A percentile compares a stretch with the other conserved stretches of the same genome.
Conservation (phyloP, 2,888 invertebrate species). For the Zeuzera pyrina region DNA sequence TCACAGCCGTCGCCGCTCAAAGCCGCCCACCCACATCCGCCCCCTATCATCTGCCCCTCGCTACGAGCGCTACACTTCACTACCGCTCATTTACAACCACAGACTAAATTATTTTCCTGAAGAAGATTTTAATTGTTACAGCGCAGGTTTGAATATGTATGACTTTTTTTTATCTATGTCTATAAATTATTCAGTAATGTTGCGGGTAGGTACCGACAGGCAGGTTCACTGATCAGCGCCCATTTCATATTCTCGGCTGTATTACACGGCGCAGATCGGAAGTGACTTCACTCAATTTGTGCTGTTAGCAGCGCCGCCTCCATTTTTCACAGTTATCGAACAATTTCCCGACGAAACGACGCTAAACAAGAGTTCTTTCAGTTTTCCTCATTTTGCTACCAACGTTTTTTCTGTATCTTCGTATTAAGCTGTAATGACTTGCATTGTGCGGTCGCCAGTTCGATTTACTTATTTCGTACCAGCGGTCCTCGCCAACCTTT, state of each 20-base stretch:
- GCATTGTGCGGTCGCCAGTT: no score
- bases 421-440: no score
- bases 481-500: no score
- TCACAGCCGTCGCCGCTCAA: constrained; percentile 39
- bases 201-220: no score
- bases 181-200: constrained; percentile 6
- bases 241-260: constrained; percentile 31
- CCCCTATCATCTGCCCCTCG: constrained; percentile 9
- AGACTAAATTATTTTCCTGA: constrained; percentile 14
- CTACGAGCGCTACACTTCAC: neutral
- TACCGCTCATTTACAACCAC: constrained; percentile 16
- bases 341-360: constrained; percentile 38
- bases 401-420: constrained; percentile 4
- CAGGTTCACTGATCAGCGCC: no score
- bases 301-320: constrained; percentile 45
- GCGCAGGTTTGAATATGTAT: no score
- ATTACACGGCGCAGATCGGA: constrained; percentile 15
- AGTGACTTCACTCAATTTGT: constrained; percentile 60
- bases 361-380: constrained; percentile 46
- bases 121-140: neutral
- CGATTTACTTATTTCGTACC: no score
- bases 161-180: neutral
- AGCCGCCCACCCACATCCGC: constrained; percentile 19
- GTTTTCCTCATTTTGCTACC: constrained; percentile 20
- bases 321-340: constrained; percentile 64